These are phyloP conservation scores for Therioaphis trifolii DNA, from an alignment of 2,888 invertebrate species.

Conservation along the genomic window DNA sequence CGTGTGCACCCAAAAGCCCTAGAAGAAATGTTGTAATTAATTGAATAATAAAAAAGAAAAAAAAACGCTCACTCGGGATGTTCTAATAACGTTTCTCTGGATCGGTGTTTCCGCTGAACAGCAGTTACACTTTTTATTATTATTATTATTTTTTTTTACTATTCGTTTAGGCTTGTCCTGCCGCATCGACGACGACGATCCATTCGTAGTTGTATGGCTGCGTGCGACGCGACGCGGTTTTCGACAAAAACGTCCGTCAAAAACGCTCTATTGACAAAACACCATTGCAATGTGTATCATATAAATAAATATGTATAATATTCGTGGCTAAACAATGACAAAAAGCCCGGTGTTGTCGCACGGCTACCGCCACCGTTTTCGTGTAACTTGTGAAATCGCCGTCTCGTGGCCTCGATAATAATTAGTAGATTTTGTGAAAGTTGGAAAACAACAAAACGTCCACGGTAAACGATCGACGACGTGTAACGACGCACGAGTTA, in stretches of 20 bases:
- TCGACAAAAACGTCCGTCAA: background rate
- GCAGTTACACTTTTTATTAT: constrained; percentile 19
- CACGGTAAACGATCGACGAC: background rate
- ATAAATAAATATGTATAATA: background rate
- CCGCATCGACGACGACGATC: background rate
- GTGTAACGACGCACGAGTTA: background rate
- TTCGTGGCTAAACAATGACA: background rate
- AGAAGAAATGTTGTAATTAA: constrained; percentile 37
- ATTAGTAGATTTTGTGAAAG: constrained; percentile 51
- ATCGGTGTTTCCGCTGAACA: constrained; percentile 18
- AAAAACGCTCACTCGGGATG: constrained; percentile 30
- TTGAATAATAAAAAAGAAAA: constrained; percentile 26
- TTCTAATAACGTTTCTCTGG: constrained; percentile 40
- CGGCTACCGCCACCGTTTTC: background rate
- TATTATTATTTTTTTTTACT: background rate
- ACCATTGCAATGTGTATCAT: no score
- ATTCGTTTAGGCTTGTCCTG: background rate
- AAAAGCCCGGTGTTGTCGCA: background rate
- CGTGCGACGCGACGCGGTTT: background rate
- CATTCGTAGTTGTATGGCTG: background rate
- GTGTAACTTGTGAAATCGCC: constrained; percentile 40
- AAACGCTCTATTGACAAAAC: background rate
- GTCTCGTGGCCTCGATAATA: constrained; percentile 29
- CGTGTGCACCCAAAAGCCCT: background rate
- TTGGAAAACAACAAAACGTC: background rate